Evolutionary conservation across 35 echinoderm and acorn worm genomes (phyloP).

Genomic region (Apostichopus japonicus): DNA sequence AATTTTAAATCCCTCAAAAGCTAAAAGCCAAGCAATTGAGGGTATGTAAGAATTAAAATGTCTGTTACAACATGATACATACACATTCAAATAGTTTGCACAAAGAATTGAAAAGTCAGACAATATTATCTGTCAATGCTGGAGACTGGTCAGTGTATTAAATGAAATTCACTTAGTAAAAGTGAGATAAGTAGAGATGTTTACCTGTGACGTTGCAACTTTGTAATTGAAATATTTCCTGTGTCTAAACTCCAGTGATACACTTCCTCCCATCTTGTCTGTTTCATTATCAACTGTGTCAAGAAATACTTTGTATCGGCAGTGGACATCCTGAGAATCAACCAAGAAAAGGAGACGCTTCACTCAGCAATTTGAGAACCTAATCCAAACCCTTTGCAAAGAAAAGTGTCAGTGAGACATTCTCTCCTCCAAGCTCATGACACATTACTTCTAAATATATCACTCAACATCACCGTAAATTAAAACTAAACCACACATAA

Average conservation of each 20-base stretch:
- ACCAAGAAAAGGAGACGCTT: neutral
- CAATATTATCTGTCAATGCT: neutral
- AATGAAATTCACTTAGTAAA: neutral
- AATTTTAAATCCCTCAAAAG: no score
- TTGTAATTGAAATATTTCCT: conserved; percentile 84
- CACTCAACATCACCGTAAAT: no score
- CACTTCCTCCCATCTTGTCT: conserved; percentile 52
- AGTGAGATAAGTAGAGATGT: neutral
- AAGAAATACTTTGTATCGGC: conserved; percentile 82
- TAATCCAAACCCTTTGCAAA: no score
- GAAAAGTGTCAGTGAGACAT: no score
- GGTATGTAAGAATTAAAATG: no score
- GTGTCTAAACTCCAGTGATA: conserved; percentile 80
- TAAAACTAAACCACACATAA: no score
- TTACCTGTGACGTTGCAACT: conserved; percentile 86
- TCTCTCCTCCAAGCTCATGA: no score
- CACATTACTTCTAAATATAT: no score
- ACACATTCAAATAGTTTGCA: no score
- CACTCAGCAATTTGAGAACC: no score
- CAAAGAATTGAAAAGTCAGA: neutral
- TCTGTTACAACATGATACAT: no score
- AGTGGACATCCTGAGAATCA: conserved; percentile 72
- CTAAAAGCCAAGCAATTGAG: no score
- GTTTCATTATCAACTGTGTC: conserved; percentile 79
- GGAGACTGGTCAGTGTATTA: neutral